Evolutionary conservation across 1,140 invertebrate genomes (phyloP).

Genomic region (Capitella teleta): DNA sequence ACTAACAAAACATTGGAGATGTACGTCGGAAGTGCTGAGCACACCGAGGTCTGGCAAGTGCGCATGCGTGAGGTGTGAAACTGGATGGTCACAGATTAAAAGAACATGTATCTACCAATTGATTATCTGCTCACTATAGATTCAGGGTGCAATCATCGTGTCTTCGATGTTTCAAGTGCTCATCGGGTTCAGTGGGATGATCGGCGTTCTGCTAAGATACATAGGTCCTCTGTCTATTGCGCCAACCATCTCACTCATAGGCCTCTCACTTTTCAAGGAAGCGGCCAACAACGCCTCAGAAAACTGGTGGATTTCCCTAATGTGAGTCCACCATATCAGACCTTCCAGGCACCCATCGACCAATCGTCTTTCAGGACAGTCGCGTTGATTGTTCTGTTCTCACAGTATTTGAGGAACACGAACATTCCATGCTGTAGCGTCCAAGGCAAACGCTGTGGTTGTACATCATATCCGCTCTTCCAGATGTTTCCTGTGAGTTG

Average conservation of each 20-base stretch:
- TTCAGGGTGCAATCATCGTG: constrained; percentile 74
- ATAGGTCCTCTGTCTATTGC: constrained; percentile 37
- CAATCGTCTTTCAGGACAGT: too few relatives aligned
- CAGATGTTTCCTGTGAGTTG: constrained; percentile 68
- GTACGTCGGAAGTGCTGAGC: too few relatives aligned
- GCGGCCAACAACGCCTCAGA: constrained; percentile 27
- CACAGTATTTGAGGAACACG: constrained; percentile 64
- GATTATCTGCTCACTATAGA: constrained; percentile 18
- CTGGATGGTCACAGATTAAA: too few relatives aligned
- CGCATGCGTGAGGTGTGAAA: too few relatives aligned
- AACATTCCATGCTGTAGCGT: constrained; percentile 49
- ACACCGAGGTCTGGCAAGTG: too few relatives aligned
- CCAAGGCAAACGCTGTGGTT: constrained; percentile 36
- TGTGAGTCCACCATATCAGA: constrained; percentile 27
- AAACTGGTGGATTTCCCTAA: constrained; percentile 27
- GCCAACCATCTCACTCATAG: constrained; percentile 35
- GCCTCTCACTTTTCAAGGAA: constrained; percentile 30
- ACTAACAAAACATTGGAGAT: too few relatives aligned
- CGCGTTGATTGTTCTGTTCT: constrained; percentile 65
- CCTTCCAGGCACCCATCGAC: too few relatives aligned
- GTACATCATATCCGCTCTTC: constrained; percentile 54
- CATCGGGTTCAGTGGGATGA: constrained; percentile 51
- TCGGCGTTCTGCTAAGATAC: constrained; percentile 37
- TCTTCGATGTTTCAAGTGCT: constrained; percentile 66
- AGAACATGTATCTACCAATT: too few relatives aligned